Percentiles rank a stretch among this genome's conserved stretches.
Conservation (phyloP, 2,888 invertebrate genomes). For the Apamea sordens region DNA sequence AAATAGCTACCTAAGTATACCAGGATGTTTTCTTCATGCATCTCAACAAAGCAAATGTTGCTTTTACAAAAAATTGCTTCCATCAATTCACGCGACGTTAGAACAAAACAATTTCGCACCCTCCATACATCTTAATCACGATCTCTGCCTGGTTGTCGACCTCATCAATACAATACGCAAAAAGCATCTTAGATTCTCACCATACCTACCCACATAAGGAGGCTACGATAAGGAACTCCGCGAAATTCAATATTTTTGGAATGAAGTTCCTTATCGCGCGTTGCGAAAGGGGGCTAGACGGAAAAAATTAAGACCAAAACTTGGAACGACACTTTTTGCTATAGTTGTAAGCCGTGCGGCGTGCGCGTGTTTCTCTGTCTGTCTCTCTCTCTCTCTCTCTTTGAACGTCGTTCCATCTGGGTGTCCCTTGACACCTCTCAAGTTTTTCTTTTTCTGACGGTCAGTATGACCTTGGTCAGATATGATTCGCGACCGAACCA, state of each 20-base stretch:
- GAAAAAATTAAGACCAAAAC: too few species aligned
- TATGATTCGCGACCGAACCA: not conserved
- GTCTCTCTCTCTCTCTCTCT: too few species aligned
- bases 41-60: not conserved
- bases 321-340: too few species aligned
- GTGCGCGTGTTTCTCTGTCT: too few species aligned
- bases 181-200: slow-evolving; percentile 22
- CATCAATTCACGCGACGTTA: slow-evolving; percentile 6
- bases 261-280: too few species aligned
- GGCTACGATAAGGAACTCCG: not conserved
- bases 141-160: not conserved
- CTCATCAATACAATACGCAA: slow-evolving; percentile 2
- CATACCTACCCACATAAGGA: too few species aligned
- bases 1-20: not conserved
- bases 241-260: not conserved
- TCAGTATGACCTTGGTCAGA: not conserved
- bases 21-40: not conserved
- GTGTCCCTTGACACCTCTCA: too few species aligned
- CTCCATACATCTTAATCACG: slow-evolving; percentile 23
- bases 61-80: not conserved
- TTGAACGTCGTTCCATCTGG: too few species aligned
- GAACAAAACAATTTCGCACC: slow-evolving; percentile 31
- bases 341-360: too few species aligned
- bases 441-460: not conserved
- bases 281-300: too few species aligned